Conservation (phyloP, 2,113 vertebrate species). For the Tetrax tetrax region DNA sequence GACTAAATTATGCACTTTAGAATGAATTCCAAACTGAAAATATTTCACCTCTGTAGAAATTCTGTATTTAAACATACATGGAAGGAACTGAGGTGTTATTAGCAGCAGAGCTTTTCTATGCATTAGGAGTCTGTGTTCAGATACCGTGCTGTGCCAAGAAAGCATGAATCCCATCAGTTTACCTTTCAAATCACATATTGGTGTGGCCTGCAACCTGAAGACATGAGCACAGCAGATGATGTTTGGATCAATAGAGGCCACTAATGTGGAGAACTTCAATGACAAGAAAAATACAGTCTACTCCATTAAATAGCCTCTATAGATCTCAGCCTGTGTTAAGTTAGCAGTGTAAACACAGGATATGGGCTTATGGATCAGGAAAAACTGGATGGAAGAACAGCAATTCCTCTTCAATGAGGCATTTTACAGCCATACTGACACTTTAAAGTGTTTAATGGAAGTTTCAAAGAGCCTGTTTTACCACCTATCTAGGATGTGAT, state of each 20-base stretch:
- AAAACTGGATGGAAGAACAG: constrained; percentile 25
- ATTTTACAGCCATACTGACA: constrained; percentile 16
- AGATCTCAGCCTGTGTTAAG: constrained; percentile 40
- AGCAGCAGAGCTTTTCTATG: not conserved
- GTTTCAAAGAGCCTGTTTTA: constrained; percentile 28
- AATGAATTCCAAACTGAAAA: not conserved
- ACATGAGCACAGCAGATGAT: constrained; percentile 28
- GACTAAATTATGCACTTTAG: not conserved
- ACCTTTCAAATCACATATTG: not conserved
- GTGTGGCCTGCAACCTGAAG: not conserved
- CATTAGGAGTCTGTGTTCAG: not conserved
- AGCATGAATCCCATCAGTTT: not conserved
- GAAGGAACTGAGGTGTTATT: not conserved
- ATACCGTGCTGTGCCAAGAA: not conserved
- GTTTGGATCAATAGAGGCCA: constrained; percentile 52
- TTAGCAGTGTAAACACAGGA: constrained; percentile 41
- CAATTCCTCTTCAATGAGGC: constrained; percentile 44
- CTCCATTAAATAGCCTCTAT: constrained; percentile 43
- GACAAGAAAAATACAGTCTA: constrained; percentile 62
- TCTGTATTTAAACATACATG: not conserved
- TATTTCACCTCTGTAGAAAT: not conserved
- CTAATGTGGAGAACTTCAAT: constrained; percentile 40
- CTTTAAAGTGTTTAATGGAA: constrained; percentile 28
- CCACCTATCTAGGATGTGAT: not conserved
- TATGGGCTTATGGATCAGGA: not conserved